phyloP scores from a whole-genome alignment of 2,113 vertebrate species.

The Numida meleagris region DNA sequence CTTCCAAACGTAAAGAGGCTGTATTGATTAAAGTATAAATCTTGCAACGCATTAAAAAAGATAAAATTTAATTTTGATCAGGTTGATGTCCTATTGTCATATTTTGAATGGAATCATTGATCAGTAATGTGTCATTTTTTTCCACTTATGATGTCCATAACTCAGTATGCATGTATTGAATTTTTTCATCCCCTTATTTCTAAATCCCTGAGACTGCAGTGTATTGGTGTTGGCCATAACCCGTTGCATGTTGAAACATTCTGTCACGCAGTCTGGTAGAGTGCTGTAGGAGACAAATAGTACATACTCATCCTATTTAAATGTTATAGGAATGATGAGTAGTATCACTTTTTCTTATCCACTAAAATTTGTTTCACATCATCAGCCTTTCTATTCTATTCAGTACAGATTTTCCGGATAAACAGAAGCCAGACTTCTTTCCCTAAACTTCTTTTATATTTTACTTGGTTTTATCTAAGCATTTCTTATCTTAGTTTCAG shows the following conservation, averaged over 20 bases:
- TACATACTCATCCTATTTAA: background rate
- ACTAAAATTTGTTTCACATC: background rate
- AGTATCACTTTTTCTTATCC: background rate
- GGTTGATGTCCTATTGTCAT: background rate
- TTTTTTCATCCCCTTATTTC: background rate
- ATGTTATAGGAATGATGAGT: background rate
- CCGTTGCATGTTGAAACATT: background rate
- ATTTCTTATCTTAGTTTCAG: background rate
- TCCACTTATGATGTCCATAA: background rate
- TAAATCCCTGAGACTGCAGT: background rate
- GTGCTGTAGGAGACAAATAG: background rate
- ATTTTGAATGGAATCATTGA: background rate
- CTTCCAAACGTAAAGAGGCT: background rate
- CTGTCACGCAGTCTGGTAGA: background rate
- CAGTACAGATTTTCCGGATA: background rate
- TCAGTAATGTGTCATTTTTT: background rate
- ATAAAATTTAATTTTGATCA: background rate
- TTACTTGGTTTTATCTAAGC: background rate
- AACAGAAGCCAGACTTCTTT: background rate
- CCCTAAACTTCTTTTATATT: background rate
- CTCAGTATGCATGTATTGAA: background rate
- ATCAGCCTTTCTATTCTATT: background rate
- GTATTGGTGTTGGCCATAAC: background rate
- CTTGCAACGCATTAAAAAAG: background rate
- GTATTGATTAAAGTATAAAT: background rate